Conservation (phyloP, 2,797 vertebrate species). For the Darevskia mixta region DNA sequence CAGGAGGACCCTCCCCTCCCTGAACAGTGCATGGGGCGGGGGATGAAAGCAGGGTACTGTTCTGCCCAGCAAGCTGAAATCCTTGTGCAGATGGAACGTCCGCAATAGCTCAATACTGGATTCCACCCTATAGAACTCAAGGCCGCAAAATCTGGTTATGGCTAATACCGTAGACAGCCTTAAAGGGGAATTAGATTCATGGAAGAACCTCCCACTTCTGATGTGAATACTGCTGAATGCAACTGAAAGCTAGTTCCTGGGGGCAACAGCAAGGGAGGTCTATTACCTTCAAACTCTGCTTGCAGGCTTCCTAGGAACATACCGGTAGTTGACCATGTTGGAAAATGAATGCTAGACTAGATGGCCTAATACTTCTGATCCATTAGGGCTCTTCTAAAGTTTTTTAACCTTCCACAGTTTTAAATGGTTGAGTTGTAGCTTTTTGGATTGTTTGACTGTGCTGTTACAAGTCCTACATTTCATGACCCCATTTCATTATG, state of each 20-base stretch:
- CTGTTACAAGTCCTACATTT: not conserved
- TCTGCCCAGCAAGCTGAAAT: too few species aligned
- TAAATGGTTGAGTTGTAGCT: rapidly evolving
- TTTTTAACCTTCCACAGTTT: not conserved
- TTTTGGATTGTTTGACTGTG: not conserved
- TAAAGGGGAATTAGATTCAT: not conserved
- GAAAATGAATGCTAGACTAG: not conserved
- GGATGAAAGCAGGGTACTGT: too few species aligned
- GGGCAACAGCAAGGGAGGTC: not conserved
- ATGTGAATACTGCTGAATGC: not conserved
- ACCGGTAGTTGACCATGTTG: not conserved
- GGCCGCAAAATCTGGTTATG: not conserved
- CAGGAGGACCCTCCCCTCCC: too few species aligned
- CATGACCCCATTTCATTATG: not conserved
- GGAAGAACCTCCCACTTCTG: not conserved
- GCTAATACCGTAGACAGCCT: not conserved
- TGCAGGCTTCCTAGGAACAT: not conserved
- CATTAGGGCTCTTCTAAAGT: not conserved
- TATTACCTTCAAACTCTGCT: not conserved
- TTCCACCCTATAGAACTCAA: not conserved
- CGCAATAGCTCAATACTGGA: too few species aligned
- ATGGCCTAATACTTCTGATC: not conserved
- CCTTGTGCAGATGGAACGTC: too few species aligned
- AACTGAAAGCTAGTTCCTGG: not conserved
- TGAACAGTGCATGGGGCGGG: too few species aligned